phyloP scores from a whole-genome alignment of 2,797 vertebrate genomes.

The Myotis pilosus region DNA sequence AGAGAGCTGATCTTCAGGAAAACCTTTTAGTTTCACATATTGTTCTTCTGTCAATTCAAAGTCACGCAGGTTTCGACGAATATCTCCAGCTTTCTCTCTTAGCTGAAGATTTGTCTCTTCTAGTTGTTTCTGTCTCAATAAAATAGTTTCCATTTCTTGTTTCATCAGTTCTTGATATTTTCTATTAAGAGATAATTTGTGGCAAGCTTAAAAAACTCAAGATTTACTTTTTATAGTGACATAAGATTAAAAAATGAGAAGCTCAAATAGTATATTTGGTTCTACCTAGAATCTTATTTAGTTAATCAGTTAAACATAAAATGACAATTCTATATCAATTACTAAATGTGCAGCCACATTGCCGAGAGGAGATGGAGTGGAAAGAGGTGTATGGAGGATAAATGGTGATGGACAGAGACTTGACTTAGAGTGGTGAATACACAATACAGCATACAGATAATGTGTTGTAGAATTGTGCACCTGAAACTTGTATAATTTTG shows the following conservation, averaged over 20 bases:
- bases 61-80: slow-evolving; percentile 90
- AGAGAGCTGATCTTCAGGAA: slow-evolving; percentile 93
- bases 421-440: background rate
- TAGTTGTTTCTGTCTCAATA: slow-evolving; percentile 93
- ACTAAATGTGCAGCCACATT: background rate
- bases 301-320: slow-evolving; percentile 19
- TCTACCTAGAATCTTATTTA: slow-evolving; percentile 19
- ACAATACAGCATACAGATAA: background rate
- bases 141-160: slow-evolving; percentile 95
- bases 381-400: background rate
- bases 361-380: background rate
- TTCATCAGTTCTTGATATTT: slow-evolving; percentile 94
- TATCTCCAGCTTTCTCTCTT: slow-evolving; percentile 91
- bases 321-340: background rate
- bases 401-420: background rate
- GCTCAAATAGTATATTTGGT: background rate
- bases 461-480: background rate
- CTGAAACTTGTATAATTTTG: background rate
- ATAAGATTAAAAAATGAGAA: slow-evolving; percentile 25
- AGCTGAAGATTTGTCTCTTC: slow-evolving; percentile 94
- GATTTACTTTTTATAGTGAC: background rate
- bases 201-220: slow-evolving; percentile 24
- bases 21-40: slow-evolving; percentile 88
- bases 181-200: slow-evolving; percentile 81
- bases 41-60: slow-evolving; percentile 91